phyloP scores from a whole-genome alignment of 2,888 invertebrate species.

The Cryptophagus acutangulus region DNA sequence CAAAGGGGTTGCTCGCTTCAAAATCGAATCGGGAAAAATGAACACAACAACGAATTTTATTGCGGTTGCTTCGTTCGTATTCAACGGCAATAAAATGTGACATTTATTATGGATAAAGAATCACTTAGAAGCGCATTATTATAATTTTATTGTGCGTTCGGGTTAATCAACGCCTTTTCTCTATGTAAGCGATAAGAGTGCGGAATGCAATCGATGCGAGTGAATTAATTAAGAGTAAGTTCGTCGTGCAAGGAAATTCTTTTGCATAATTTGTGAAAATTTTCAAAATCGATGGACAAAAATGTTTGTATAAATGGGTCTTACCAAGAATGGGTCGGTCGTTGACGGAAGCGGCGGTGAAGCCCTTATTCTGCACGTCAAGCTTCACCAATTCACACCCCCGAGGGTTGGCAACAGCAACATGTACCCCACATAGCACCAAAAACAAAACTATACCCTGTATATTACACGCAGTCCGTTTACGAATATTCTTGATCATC shows the following conservation, averaged over 20 bases:
- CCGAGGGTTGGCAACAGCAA: conserved; percentile 23
- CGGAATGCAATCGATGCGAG: too few species aligned
- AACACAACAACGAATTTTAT: background rate
- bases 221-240: too few species aligned
- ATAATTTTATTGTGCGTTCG: background rate
- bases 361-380: conserved; percentile 52
- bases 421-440: conserved; percentile 25
- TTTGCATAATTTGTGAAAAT: too few species aligned
- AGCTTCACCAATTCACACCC: conserved; percentile 53
- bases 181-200: conserved; percentile 1
- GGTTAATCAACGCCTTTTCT: background rate
- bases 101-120: background rate
- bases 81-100: background rate
- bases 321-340: conserved; percentile 54
- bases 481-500: conserved; percentile 30
- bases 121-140: conserved; percentile 1
- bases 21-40: background rate
- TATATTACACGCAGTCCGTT: conserved; percentile 29
- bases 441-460: conserved; percentile 36
- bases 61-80: background rate
- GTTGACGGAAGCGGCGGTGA: conserved; percentile 50
- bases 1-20: background rate
- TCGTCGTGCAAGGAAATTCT: too few species aligned
- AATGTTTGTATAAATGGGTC: too few species aligned
- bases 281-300: too few species aligned